A percentile compares a stretch with the other conserved stretches of the same genome.
Conservation (phyloP, 2,797 vertebrate species). For the Coluber constrictor region DNA sequence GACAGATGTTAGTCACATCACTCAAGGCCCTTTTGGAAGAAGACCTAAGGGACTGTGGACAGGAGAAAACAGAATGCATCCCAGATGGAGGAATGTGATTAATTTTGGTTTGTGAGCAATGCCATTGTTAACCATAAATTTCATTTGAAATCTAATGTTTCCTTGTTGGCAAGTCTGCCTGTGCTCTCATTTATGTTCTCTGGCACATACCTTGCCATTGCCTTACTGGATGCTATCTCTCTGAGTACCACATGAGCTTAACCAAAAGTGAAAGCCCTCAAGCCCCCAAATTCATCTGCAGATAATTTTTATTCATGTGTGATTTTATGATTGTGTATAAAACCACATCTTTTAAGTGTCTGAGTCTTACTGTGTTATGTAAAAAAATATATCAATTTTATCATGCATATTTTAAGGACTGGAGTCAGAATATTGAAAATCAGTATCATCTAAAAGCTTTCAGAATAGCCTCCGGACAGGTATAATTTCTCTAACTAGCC, state of each 20-base stretch:
- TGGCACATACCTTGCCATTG: background rate
- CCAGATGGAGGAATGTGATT: slow-evolving; percentile 22
- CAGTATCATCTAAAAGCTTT: slow-evolving; percentile 45
- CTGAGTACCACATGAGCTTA: background rate
- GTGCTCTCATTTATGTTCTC: background rate
- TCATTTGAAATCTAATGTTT: slow-evolving; percentile 30
- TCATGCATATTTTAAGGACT: slow-evolving; percentile 44
- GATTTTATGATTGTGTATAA: slow-evolving; percentile 39
- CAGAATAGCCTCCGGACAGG: slow-evolving; percentile 28
- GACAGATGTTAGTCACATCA: slow-evolving; percentile 35
- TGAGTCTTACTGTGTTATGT: slow-evolving; percentile 28
- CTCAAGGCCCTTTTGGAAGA: slow-evolving; percentile 16
- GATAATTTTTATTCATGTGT: slow-evolving; percentile 27
- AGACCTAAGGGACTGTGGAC: background rate
- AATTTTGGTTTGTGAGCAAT: background rate
- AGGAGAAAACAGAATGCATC: background rate
- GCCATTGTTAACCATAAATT: slow-evolving; percentile 23
- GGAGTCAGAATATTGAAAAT: slow-evolving; percentile 37
- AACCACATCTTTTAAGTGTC: slow-evolving; percentile 33
- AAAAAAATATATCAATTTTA: slow-evolving; percentile 39
- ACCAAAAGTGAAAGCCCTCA: slow-evolving; percentile 16
- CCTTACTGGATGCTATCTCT: slow-evolving; percentile 7
- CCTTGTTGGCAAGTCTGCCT: slow-evolving; percentile 30
- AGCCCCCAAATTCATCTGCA: slow-evolving; percentile 25
- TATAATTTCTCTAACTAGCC: slow-evolving; percentile 44